These are phyloP conservation scores for Stratiomys singularior DNA, from an alignment of 2,888 invertebrate genomes.

Conservation along the genomic window DNA sequence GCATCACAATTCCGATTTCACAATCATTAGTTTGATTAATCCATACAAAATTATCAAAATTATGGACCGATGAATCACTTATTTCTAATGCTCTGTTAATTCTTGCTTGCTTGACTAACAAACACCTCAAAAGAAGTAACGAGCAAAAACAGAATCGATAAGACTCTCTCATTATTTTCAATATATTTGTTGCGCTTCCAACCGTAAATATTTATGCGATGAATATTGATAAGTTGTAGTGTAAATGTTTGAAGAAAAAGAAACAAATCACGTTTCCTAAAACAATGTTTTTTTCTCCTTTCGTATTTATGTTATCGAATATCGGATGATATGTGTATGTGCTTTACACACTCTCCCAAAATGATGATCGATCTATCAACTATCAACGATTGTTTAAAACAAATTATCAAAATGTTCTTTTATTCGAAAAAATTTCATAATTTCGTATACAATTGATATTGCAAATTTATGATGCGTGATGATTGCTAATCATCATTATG, in stretches of 20 bases:
- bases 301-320: slow-evolving; percentile 10
- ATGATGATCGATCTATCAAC: slow-evolving; percentile 6
- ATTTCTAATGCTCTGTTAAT: background rate
- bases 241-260: background rate
- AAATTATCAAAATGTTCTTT: too few relatives aligned
- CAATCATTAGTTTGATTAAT: background rate
- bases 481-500: background rate
- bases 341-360: background rate
- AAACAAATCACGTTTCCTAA: background rate
- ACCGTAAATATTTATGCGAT: slow-evolving; percentile 6
- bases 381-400: background rate
- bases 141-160: background rate
- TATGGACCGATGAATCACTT: background rate
- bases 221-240: slow-evolving; percentile 20
- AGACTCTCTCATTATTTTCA: background rate
- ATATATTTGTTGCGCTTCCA: slow-evolving; percentile 1
- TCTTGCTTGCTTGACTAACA: background rate
- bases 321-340: background rate
- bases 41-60: background rate
- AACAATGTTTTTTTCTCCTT: slow-evolving; percentile 13
- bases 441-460: background rate
- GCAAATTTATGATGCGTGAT: slow-evolving; percentile 29
- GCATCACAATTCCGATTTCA: background rate
- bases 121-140: background rate
- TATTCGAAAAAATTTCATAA: too few relatives aligned